Base-by-base conservation (phyloP, 2,113 vertebrate species). In the Gallinago undulata region DNA sequence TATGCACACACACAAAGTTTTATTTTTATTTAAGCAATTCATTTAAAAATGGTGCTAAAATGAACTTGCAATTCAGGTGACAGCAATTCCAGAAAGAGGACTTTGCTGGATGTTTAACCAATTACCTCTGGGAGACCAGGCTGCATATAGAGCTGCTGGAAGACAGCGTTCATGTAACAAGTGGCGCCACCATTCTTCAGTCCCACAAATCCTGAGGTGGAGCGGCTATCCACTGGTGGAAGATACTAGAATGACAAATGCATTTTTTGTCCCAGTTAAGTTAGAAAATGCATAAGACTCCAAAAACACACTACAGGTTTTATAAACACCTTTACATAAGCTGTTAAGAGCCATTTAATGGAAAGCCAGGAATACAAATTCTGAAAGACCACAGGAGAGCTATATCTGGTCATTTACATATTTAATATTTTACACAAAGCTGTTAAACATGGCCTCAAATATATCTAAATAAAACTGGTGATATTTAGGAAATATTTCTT, bases 141-240 rank as follows among this genome's bases (percentile, higher is more conserved):
- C 91, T 99, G 99, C 99, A 99, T 99, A 68, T 99, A 99, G 2
- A 99, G 98, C 97, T 99, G 99, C 97, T 99, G 99, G 97, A 99
- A 99, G 86, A 99, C 99, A 0, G 99, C 99, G 19, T 99, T 99
- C 99, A 99, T 99, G 94, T 99, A 99, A 97, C 99, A 99, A 2
- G 99, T 99, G 22, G 99, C 99, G 9, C 99, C 99, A 19, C 99
- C 99, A 5, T 99, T 99, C 97, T 99, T 99, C 91, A 99, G 95
- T 4, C 99, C 99, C 84, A 99, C 99, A 88, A 99, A 99, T 30
- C 99, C 99, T 21, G 99, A 99, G 55, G 98, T 97, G 27, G 99
- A 99, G 33, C 99, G 98, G 96, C 99, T 99, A 75, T 99, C 99
- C 91, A 99, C 99, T 0, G 99, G 99, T 19, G 99, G 99, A 16